Conservation (phyloP, 1,140 invertebrate genomes). For the Hetaerina americana region DNA sequence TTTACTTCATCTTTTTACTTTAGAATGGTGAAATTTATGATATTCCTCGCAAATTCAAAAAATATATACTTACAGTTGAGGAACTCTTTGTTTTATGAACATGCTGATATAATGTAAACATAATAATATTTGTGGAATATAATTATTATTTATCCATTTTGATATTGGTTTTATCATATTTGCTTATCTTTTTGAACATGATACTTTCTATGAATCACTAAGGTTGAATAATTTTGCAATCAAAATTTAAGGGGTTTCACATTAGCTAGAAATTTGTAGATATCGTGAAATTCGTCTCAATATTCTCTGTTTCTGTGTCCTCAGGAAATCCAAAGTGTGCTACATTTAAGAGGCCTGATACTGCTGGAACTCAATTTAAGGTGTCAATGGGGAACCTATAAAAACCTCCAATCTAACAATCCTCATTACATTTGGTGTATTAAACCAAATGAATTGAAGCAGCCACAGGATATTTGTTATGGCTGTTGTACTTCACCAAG, state of each 20-base stretch:
- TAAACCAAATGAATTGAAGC: slow-evolving; percentile 62
- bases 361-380: slow-evolving; percentile 46
- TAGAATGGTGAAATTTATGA: too few relatives aligned
- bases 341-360: slow-evolving; percentile 36
- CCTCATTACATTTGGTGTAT: slow-evolving; percentile 62
- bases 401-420: slow-evolving; percentile 37
- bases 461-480: slow-evolving; percentile 54
- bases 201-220: background rate
- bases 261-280: background rate
- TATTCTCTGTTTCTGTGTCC: slow-evolving; percentile 12
- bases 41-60: too few relatives aligned
- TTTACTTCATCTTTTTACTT: too few relatives aligned
- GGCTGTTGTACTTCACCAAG: slow-evolving; percentile 59
- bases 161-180: too few relatives aligned
- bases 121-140: background rate
- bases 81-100: background rate
- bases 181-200: background rate
- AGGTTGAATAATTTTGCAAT: background rate
- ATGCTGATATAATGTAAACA: background rate
- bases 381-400: slow-evolving; percentile 38
- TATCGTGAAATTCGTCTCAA: too few relatives aligned
- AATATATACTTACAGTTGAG: too few relatives aligned
- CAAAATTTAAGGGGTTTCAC: background rate
- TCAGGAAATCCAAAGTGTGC: slow-evolving; percentile 31
- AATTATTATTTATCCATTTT: too few relatives aligned